Conservation (phyloP, 2,888 invertebrate genomes). For the Drosophila sordidula region DNA sequence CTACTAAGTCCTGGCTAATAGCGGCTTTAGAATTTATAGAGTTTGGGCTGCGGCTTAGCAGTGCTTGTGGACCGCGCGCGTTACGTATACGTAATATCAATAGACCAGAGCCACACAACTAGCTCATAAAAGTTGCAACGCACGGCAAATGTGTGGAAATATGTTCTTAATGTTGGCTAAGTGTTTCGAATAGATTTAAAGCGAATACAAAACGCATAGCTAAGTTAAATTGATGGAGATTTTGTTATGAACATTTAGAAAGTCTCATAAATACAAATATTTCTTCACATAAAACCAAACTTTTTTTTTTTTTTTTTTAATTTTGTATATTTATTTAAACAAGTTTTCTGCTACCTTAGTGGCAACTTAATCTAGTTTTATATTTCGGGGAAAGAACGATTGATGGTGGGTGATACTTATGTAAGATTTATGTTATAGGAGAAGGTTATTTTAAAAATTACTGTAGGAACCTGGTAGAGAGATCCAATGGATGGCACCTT, state of each 20-base stretch:
- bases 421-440: too few relatives aligned
- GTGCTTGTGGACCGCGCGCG: constrained; percentile 49
- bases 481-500: too few relatives aligned
- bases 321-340: too few relatives aligned
- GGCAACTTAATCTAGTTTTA: too few relatives aligned
- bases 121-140: constrained; percentile 16
- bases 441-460: too few relatives aligned
- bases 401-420: too few relatives aligned
- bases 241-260: not conserved
- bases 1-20: constrained; percentile 75
- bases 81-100: constrained; percentile 59
- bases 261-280: not conserved
- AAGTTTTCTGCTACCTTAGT: too few relatives aligned
- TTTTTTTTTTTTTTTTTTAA: too few relatives aligned
- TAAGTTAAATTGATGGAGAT: not conserved
- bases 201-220: not conserved
- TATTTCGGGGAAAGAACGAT: too few relatives aligned
- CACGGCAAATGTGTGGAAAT: constrained; percentile 3
- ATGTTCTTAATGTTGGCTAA: constrained; percentile 7
- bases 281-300: too few relatives aligned
- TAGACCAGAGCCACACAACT: constrained; percentile 23
- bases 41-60: constrained; percentile 68
- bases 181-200: not conserved
- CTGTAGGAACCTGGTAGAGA: too few relatives aligned
- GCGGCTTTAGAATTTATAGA: constrained; percentile 80